These are phyloP conservation scores for Anomalospiza imberbis DNA, from an alignment of 2,797 vertebrate species.

Conservation along the genomic window DNA sequence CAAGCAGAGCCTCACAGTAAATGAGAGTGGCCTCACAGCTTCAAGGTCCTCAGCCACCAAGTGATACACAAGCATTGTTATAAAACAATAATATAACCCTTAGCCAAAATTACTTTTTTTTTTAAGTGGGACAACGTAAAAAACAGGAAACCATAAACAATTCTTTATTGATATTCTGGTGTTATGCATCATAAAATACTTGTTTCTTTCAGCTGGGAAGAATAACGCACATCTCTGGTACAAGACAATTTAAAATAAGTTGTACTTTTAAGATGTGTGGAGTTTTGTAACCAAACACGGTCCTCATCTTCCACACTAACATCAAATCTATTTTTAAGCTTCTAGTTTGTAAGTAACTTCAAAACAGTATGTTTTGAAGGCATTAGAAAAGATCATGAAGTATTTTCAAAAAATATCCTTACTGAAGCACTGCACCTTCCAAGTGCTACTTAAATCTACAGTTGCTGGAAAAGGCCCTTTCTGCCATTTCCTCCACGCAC, in stretches of 20 bases:
- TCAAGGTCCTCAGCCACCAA: conserved; percentile 29
- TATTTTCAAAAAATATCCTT: neutral
- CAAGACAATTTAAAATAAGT: neutral
- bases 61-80: conserved; percentile 47
- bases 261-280: neutral
- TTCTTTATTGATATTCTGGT: conserved; percentile 36
- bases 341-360: neutral
- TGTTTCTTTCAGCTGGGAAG: conserved; percentile 5
- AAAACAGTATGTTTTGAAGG: neutral
- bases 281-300: neutral
- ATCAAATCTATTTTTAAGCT: neutral
- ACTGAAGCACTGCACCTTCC: neutral
- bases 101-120: conserved; percentile 16
- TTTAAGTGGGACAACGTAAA: neutral
- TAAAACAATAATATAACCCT: conserved; percentile 30
- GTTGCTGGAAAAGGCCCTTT: neutral
- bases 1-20: neutral
- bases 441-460: neutral
- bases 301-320: neutral
- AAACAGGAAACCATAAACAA: conserved; percentile 59
- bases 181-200: neutral
- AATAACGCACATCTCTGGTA: neutral
- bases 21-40: neutral
- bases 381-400: neutral
- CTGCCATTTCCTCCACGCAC: neutral